phyloP scores from a whole-genome alignment of 2,797 vertebrate species.

The Notoglanidium macrostoma region DNA sequence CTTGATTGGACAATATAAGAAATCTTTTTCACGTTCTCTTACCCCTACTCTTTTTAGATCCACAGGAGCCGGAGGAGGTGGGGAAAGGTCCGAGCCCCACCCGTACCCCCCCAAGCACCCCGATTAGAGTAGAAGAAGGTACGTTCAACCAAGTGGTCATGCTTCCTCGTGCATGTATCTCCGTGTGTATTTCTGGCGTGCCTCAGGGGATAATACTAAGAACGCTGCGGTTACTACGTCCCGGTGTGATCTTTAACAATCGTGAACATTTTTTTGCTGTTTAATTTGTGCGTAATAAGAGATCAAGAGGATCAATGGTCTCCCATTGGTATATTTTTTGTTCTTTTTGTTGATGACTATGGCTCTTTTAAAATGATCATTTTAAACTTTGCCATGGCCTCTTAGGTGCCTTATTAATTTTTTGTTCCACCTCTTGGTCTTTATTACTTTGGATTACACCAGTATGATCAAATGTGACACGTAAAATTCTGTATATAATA shows the following conservation, averaged over 20 bases:
- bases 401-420: not conserved
- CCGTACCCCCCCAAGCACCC: slow-evolving; percentile 88
- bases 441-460: slow-evolving; percentile 87
- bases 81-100: slow-evolving; percentile 77
- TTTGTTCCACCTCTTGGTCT: slow-evolving; percentile 72
- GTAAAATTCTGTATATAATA: not conserved
- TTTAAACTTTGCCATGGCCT: not conserved
- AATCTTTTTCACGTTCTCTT: no score
- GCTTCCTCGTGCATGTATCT: slow-evolving; percentile 62
- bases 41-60: slow-evolving; percentile 61
- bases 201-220: slow-evolving; percentile 49
- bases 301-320: slow-evolving; percentile 69
- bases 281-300: slow-evolving; percentile 75
- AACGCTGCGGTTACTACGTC: slow-evolving; percentile 52
- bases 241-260: slow-evolving; percentile 70
- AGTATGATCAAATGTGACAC: slow-evolving; percentile 30
- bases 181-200: slow-evolving; percentile 41
- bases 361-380: not conserved
- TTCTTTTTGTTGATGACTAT: not conserved
- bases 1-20: not conserved
- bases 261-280: slow-evolving; percentile 61
- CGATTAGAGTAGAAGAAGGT: slow-evolving; percentile 91
- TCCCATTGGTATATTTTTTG: not conserved
- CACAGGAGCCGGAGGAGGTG: slow-evolving; percentile 74
- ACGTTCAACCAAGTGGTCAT: slow-evolving; percentile 61